phyloP scores from a whole-genome alignment of 2,888 invertebrate species.

The Agrochola lota region DNA sequence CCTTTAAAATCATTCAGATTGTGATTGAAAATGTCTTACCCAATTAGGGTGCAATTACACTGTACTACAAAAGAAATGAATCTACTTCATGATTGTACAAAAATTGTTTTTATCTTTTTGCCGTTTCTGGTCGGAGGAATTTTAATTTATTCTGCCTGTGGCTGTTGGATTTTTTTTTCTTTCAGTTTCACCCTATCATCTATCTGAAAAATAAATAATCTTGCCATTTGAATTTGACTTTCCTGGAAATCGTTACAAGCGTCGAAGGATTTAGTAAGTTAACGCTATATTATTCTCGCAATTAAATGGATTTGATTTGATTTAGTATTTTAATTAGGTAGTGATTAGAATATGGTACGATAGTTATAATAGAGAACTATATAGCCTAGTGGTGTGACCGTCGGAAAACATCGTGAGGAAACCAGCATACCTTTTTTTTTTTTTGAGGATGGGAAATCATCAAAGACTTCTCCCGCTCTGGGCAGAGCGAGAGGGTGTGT shows the following conservation, averaged over 20 bases:
- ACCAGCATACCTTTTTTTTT: too few species aligned
- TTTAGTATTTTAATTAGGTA: too few species aligned
- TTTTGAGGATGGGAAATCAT: too few species aligned
- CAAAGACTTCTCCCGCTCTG: too few species aligned
- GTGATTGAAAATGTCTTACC: too few species aligned
- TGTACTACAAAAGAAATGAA: constrained; percentile 25
- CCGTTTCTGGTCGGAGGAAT: constrained; percentile 43
- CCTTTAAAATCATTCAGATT: too few species aligned
- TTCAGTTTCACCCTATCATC: background rate
- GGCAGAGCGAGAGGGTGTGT: too few species aligned
- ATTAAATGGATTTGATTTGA: too few species aligned
- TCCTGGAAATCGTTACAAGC: background rate
- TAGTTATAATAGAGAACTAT: background rate
- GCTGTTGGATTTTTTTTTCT: constrained; percentile 4
- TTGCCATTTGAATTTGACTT: background rate
- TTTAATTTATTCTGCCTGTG: constrained; percentile 47
- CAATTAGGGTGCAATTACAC: too few species aligned
- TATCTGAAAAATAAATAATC: background rate
- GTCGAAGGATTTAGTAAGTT: background rate
- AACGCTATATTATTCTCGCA: too few species aligned
- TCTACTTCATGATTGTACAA: constrained; percentile 39
- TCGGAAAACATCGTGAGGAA: too few species aligned
- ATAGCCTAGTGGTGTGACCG: too few species aligned
- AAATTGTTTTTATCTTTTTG: constrained; percentile 35
- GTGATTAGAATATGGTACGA: background rate